Conservation (phyloP, 2,797 vertebrate species). For the Dromococcyx pavoninus region DNA sequence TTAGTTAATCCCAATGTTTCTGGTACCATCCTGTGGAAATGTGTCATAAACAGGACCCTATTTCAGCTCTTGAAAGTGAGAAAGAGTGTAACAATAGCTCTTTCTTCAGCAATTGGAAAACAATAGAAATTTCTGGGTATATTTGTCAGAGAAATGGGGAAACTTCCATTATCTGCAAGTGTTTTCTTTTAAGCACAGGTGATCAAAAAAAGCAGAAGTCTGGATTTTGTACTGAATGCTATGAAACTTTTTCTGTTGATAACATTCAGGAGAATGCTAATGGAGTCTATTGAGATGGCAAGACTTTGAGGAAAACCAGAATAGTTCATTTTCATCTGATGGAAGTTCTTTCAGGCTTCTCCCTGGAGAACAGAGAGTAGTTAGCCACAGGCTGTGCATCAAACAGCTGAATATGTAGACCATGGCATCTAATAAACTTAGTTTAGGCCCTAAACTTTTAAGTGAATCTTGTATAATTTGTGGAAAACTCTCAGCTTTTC, state of each 20-base stretch:
- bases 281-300: background rate
- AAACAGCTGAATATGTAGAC: background rate
- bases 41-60: background rate
- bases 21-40: background rate
- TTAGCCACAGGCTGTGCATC: background rate
- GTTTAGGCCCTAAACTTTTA: background rate
- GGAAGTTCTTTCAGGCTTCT: background rate
- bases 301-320: constrained; percentile 2
- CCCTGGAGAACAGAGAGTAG: background rate
- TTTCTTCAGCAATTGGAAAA: background rate
- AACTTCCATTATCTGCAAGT: background rate
- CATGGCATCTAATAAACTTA: background rate
- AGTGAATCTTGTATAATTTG: background rate
- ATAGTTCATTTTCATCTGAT: background rate
- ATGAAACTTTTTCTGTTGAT: background rate
- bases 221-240: background rate
- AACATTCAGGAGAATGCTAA: background rate
- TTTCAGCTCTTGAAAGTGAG: background rate
- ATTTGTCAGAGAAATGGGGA: background rate
- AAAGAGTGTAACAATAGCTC: background rate
- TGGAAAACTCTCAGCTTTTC: background rate
- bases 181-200: background rate
- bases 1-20: background rate
- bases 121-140: background rate
- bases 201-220: background rate